Conservation (phyloP, 2,113 vertebrate genomes). For the Isichthys henryi region DNA sequence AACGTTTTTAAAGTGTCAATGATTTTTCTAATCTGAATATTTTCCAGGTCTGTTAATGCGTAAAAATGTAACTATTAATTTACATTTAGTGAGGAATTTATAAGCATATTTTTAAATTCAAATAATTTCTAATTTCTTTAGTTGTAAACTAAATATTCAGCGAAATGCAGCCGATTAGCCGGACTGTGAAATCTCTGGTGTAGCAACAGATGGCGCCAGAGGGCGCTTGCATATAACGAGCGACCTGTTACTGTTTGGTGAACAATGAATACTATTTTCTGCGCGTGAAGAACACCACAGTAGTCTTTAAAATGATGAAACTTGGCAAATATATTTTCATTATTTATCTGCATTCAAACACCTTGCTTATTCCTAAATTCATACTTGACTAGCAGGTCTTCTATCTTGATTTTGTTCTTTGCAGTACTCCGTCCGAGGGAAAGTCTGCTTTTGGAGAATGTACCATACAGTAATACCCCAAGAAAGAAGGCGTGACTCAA, state of each 20-base stretch:
- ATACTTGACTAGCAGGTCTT: background rate
- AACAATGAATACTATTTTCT: background rate
- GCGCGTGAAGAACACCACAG: background rate
- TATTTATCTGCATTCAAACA: background rate
- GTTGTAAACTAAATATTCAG: background rate
- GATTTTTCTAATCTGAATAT: background rate
- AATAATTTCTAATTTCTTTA: background rate
- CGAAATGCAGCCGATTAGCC: background rate
- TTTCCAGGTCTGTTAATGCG: background rate
- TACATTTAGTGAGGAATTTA: background rate
- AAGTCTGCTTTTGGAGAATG: constrained; percentile 56
- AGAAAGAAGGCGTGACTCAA: constrained; percentile 47
- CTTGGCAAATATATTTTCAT: background rate
- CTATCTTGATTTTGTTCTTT: background rate
- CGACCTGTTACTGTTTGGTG: background rate
- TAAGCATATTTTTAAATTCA: background rate
- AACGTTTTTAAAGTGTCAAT: background rate
- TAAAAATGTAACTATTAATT: background rate
- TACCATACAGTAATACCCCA: constrained; percentile 60
- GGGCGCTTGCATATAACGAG: background rate
- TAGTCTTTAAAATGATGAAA: background rate
- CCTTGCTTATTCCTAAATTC: background rate
- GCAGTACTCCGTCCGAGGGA: constrained; percentile 60
- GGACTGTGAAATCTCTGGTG: background rate
- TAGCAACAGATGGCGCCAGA: background rate